Percentiles rank a stretch among this genome's conserved stretches.
Conservation (phyloP, 2,113 vertebrate species). For the Aythya baeri region DNA sequence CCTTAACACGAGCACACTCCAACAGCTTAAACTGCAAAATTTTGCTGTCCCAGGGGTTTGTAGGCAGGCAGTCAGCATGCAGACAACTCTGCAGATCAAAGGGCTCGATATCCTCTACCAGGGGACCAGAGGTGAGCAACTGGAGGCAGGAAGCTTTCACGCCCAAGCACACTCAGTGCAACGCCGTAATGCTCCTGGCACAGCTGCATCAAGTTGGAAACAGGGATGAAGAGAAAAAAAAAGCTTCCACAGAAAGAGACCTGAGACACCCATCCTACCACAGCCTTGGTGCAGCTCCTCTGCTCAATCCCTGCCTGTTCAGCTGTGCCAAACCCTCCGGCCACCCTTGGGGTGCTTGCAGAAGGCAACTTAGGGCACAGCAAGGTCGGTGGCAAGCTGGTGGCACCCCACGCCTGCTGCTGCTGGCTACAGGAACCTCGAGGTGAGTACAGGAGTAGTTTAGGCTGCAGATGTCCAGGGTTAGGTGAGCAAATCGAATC, state of each 20-base stretch:
- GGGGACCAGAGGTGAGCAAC: not conserved
- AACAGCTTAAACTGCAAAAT: accelerated
- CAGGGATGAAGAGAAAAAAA: accelerated
- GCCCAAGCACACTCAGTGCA: not conserved
- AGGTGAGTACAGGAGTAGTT: not conserved
- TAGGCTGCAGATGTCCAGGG: accelerated
- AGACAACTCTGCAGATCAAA: not conserved
- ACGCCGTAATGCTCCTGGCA: not conserved
- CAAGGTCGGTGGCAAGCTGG: not conserved
- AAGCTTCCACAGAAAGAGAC: not conserved
- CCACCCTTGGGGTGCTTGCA: not conserved
- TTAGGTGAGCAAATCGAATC: not conserved
- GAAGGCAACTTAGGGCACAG: accelerated
- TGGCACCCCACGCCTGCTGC: not conserved
- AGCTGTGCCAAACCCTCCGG: not conserved
- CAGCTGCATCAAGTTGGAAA: not conserved
- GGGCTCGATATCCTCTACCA: not conserved
- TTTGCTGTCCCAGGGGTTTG: not conserved
- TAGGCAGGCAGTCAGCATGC: not conserved
- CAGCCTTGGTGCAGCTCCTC: not conserved
- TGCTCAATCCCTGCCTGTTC: too few species aligned
- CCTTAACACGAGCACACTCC: accelerated
- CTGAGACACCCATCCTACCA: not conserved
- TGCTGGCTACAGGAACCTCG: accelerated
- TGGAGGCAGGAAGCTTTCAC: not conserved